Evolutionary conservation across 2,888 invertebrate species (phyloP), one percentile per base, ranked within the genome.

Genomic region (Eupithecia abbreviata): DNA sequence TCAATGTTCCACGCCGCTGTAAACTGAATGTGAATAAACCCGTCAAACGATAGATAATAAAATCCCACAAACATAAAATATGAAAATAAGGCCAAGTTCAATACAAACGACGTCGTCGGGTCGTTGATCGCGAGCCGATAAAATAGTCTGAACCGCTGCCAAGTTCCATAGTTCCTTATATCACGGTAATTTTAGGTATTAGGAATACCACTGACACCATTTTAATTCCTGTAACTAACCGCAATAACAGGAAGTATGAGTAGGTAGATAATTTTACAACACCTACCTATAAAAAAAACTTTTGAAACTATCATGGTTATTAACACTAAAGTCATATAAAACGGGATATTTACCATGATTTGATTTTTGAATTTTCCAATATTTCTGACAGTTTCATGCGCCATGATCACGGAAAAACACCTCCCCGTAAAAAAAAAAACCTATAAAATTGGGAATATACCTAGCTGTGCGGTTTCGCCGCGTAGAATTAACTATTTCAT

Each of bases 81-180:
- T 71, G 69, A 72, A 9, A 74, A 45, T 43, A 43, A 68, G 67
- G 67, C 67, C 67, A 68, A 68, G 67, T 68, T 68, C 67, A 42
- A 62, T 18, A 42, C 66, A 68, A 43, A 68, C 67, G 30, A 18
- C 42, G 66, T 13, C 43, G 67, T 13, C 43, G 67, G 67, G 45
- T 68, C 67, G 45, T 43, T 43, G 67, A 43, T 68, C 67, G 43
- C 43, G 42, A 43, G 67, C 2, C 5, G 43, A 68, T 43, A 43
- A 68, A 68, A n/a, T 68, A 10, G 62, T 62, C 62, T 62, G 67
- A 68, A 68, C 43, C 4, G 43, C n/a, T n/a, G 67, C 67, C 67
- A 68, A 68, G 43, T 45, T 43, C 42, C 67, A 43, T n/a, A 9
- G 67, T n/a, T 68, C n/a, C 42, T 43, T 43, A 42, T 7, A 68